phyloP scores from a whole-genome alignment of 64 coral and sea anemone species.

The Dendrophyllia cribrosa region DNA sequence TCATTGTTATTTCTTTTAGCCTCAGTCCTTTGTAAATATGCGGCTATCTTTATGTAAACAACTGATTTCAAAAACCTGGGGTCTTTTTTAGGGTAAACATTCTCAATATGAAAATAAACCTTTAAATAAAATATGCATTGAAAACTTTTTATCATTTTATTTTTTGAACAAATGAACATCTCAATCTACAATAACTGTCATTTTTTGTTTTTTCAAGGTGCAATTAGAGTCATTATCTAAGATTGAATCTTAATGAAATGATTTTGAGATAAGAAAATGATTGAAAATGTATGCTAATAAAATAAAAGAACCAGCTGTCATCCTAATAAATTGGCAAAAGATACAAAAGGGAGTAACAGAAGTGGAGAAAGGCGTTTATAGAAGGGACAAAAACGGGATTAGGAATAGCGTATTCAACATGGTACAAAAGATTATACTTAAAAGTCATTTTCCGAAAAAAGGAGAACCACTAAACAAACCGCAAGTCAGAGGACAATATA shows the following conservation, averaged over 20 bases:
- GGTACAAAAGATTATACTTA: neutral
- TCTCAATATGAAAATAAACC: no score
- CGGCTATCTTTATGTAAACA: neutral
- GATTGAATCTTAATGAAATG: conserved; percentile 33
- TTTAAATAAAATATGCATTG: no score
- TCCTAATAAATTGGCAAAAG: neutral
- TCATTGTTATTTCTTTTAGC: neutral
- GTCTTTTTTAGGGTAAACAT: neutral
- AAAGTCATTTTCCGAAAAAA: neutral
- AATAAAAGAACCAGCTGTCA: conserved; percentile 11
- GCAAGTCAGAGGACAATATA: neutral
- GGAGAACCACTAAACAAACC: neutral
- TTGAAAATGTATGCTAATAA: conserved; percentile 35
- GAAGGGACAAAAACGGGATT: neutral
- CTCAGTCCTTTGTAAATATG: neutral
- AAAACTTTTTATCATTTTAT: no score
- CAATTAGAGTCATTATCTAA: conserved; percentile 33
- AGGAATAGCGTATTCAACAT: neutral
- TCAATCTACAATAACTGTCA: neutral
- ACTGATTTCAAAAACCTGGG: neutral
- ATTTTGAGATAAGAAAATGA: conserved; percentile 49
- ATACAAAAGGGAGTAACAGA: neutral
- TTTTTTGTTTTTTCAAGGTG: conserved; percentile 20
- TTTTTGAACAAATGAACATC: neutral
- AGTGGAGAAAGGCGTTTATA: neutral